Base-by-base conservation (phyloP, 2,113 vertebrate genomes). In the Oxyura jamaicensis region DNA sequence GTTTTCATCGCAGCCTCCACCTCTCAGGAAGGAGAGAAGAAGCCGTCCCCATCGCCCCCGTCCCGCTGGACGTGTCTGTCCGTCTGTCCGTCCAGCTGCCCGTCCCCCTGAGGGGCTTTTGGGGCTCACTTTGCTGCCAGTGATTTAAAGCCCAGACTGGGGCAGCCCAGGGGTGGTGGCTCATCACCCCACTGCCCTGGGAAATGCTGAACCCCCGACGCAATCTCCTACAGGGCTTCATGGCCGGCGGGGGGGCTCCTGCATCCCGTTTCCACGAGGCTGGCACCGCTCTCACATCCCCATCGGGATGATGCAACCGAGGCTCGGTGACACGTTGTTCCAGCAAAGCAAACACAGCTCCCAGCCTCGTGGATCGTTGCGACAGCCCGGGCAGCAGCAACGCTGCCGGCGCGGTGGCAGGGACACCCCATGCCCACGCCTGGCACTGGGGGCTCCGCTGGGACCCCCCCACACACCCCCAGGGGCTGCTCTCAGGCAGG, bases 341-440 rank as follows among this genome's bases (percentile, higher is more conserved):
- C 78, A n/a, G 83, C 18, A 79, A 13, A 31, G 69, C 74, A 92
- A 86, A 84, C 81, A 76, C 86, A 20, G 60, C 86, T 31, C 3
- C 0, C 8, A n/a, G 11, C 60, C 52, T 13, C 25, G 3, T n/a
- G 52, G 7, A 16, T 5, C 23, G 2, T 84, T 94, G 93, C 56
- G 15, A 79, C 89, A 93, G 88, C 73, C 17, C 16, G 25, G 53
- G 18, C 42, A 59, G 39, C 72, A 44, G 10, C 25, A 31, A 31
- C 44, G 41, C 41, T 33, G 41, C 65, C 29, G 10, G 41, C 41
- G 10, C 4, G 8, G 60, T 26, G 60, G 35, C 14, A 16, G 65
- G 22, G 16, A 35, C 75, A 66, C 72, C 44, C 50, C 50, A 1
- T 42, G 66, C 25, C 21, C 0, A 0, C 0, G 3, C 3, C 56